These are phyloP conservation scores for Carterocephalus palaemon DNA, from an alignment of 2,888 invertebrate species.

Conservation along the genomic window DNA sequence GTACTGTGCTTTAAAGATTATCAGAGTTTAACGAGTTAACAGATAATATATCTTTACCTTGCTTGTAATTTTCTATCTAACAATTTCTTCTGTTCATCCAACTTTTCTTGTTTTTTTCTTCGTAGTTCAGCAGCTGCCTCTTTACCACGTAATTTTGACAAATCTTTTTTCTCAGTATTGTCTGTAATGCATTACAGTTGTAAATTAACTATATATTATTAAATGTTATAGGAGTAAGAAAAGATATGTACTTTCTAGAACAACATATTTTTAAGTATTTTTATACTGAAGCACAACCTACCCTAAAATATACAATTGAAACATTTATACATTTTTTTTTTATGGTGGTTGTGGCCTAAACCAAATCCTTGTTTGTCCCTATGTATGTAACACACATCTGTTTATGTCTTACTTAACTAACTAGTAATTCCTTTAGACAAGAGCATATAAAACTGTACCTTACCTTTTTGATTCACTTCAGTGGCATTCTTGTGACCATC, in stretches of 20 bases:
- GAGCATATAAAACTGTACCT: not conserved
- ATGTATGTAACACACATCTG: too few species aligned
- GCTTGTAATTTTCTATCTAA: conserved; percentile 66
- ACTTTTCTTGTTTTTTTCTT: conserved; percentile 56
- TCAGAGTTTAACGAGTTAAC: not conserved
- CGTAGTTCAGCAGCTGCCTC: conserved; percentile 59
- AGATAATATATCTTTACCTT: conserved; percentile 42
- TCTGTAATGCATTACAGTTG: conserved; percentile 35
- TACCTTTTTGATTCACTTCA: conserved; percentile 47
- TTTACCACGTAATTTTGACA: conserved; percentile 59
- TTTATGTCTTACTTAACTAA: too few species aligned
- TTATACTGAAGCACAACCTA: too few species aligned
- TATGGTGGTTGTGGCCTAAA: too few species aligned
- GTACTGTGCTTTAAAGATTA: not conserved
- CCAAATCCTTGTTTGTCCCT: too few species aligned
- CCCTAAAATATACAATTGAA: too few species aligned
- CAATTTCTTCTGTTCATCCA: conserved; percentile 61
- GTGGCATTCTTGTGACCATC: conserved; percentile 56
- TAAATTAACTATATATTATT: too few species aligned
- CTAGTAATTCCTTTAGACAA: too few species aligned
- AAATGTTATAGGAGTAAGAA: too few species aligned
- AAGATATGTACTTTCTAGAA: too few species aligned
- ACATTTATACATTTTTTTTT: too few species aligned
- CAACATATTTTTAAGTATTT: too few species aligned
- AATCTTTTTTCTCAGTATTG: conserved; percentile 44